Base-by-base conservation (phyloP, 2,113 vertebrate species). In the Tiliqua scincoides region DNA sequence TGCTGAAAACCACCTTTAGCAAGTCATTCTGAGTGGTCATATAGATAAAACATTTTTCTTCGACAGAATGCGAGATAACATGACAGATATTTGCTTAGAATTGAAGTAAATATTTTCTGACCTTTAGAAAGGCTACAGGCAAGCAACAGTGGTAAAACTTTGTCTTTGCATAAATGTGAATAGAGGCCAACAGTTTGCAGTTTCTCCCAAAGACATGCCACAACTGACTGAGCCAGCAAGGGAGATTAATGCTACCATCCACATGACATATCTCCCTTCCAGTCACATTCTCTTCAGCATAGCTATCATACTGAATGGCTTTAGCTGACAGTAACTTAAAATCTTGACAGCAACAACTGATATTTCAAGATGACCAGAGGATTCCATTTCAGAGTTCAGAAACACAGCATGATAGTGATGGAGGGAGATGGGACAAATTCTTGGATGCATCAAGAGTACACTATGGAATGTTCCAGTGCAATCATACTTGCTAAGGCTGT, bases 381-480 rank as follows among this genome's bases (percentile, higher is more conserved):
- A 84, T 73, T 89, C 83, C 15, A 30, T 87, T 93, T 79, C 79
- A 84, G 40, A 83, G 86, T 76, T 88, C 79, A 92, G 87, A 37
- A 15, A 37, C 7, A 32, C 65, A 27, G 6, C 7, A 52, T 65
- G 27, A 20, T 37, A 65, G 43, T 32, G 1, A 12, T 48, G 48
- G 0, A 0, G 75, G 30, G 8, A 27, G 52, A 35, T 32, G 17
- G n/a, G 68, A 74, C 82, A 87, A 78, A 71, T 11, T 30, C 40
- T 62, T 74, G 59, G 40, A n/a, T 48, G 40, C 82, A 74, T 85
- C 71, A 91, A 85, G 65, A 87, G 81, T 32, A 54, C 9, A 52
- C 77, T 68, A 83, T 30, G 4, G 80, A 70, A 67, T 3, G 2
- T 79, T 77, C 62, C 79, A 85, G 3, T 0, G 17, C 15, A 80